phyloP scores from a whole-genome alignment of 2,797 vertebrate genomes.

The Cossypha polioptera region DNA sequence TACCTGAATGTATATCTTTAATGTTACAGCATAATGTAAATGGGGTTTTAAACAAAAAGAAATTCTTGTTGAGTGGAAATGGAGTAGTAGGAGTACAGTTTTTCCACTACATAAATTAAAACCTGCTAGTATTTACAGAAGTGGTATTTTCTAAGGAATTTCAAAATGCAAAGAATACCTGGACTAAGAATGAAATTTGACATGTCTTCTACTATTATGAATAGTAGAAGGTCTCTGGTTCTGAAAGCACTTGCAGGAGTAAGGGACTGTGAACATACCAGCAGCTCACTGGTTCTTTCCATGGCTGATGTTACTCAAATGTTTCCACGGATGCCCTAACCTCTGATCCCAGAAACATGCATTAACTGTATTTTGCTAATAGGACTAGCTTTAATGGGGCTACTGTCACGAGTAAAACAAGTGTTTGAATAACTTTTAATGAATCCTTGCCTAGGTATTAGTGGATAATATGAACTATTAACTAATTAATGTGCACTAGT shows the following conservation, averaged over 20 bases:
- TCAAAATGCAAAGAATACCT: not conserved
- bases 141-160: not conserved
- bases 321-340: not conserved
- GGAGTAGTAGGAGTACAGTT: not conserved
- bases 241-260: not conserved
- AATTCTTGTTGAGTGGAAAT: not conserved
- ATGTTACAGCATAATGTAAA: not conserved
- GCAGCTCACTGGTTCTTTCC: not conserved
- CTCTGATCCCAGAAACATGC: not conserved
- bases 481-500: not conserved
- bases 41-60: slow-evolving; percentile 46
- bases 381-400: not conserved
- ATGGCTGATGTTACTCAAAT: not conserved
- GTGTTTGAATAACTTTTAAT: not conserved
- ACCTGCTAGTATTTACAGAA: not conserved
- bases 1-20: not conserved
- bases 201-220: not conserved
- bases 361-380: not conserved
- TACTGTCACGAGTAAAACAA: not conserved
- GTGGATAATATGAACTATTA: not conserved
- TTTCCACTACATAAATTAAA: not conserved
- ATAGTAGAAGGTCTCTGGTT: not conserved
- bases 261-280: not conserved
- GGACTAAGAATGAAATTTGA: not conserved
- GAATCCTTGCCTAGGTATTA: slow-evolving; percentile 1